These are phyloP conservation scores for Pterocles burchelli DNA, from an alignment of 2,113 vertebrate species.

Conservation along the genomic window DNA sequence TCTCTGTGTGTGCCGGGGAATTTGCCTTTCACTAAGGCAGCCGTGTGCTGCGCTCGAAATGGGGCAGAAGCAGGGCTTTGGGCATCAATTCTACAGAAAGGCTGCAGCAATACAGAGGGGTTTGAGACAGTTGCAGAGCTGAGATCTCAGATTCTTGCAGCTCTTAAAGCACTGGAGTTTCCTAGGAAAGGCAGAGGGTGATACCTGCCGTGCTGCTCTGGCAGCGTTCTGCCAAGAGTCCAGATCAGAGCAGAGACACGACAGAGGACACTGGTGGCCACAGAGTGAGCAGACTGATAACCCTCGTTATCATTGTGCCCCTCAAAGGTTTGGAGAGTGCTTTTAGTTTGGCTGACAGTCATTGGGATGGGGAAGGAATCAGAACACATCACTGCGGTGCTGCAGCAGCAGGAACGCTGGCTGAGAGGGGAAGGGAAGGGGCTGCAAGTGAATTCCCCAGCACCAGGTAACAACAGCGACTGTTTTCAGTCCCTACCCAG, in stretches of 20 bases:
- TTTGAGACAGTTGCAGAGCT: accelerated
- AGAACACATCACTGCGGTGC: accelerated
- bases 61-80: background rate
- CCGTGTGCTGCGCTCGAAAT: accelerated
- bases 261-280: accelerated
- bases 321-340: accelerated
- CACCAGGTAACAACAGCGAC: background rate
- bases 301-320: background rate
- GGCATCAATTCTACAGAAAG: accelerated
- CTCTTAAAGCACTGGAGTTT: background rate
- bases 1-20: background rate
- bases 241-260: accelerated
- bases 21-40: background rate
- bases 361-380: background rate
- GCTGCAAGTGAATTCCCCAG: background rate
- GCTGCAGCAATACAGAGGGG: too few species aligned
- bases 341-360: background rate
- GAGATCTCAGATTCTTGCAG: background rate
- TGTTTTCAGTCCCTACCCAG: background rate
- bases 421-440: background rate
- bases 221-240: background rate
- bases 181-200: background rate
- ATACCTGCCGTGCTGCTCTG: background rate
- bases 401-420: background rate
- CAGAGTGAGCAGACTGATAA: accelerated